Evolutionary conservation across 2,888 invertebrate genomes (phyloP).

Genomic region (Anodontia alba): DNA sequence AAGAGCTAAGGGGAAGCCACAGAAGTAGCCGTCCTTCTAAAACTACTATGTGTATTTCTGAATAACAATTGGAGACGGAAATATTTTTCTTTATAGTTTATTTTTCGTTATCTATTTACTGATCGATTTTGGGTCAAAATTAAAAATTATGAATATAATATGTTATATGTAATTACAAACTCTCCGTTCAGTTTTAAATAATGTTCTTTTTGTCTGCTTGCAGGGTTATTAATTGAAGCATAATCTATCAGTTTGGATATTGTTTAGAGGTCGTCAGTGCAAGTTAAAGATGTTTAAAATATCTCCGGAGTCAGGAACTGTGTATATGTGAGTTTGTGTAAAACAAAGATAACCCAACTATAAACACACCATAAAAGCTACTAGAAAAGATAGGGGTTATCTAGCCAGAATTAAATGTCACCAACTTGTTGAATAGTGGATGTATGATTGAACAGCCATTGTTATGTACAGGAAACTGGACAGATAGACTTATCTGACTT

Average conservation of each 20-base stretch:
- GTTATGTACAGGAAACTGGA: not conserved
- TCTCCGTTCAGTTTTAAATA: too few species aligned
- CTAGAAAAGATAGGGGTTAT: not conserved
- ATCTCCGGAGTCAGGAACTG: not conserved
- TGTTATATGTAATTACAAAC: too few species aligned
- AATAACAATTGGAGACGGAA: too few species aligned
- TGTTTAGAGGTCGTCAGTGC: not conserved
- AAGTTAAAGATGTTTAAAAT: not conserved
- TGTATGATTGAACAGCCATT: not conserved
- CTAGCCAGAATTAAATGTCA: not conserved
- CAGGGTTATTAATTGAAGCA: not conserved
- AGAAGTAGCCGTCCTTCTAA: too few species aligned
- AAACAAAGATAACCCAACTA: slow-evolving; percentile 8
- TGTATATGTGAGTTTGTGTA: slow-evolving; percentile 7
- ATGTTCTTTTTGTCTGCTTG: slow-evolving; percentile 14
- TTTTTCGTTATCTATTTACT: too few species aligned
- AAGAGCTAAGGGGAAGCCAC: too few species aligned
- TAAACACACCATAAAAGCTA: not conserved
- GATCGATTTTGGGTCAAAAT: too few species aligned
- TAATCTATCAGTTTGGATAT: slow-evolving; percentile 3
- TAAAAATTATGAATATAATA: too few species aligned
- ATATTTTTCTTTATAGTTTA: too few species aligned
- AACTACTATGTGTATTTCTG: too few species aligned
- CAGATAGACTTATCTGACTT: not conserved
- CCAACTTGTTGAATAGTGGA: not conserved